Evolutionary conservation across 2,888 invertebrate genomes (phyloP), one percentile per base, ranked within the genome.

Genomic region (Cacoxenus indagator): DNA sequence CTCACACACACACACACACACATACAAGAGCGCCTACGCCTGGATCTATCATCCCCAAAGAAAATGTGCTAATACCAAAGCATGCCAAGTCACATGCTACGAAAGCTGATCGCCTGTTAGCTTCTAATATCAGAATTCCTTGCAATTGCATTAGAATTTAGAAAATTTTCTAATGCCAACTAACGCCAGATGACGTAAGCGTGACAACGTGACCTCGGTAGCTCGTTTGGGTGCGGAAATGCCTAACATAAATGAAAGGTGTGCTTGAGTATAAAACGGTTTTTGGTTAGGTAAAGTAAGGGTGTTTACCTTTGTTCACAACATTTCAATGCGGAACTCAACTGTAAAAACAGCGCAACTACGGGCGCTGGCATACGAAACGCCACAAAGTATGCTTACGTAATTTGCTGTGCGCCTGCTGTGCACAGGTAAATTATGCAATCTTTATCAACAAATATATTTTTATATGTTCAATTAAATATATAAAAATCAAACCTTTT

Each of bases 81-180:
- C 17, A 9, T 29, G 48, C 76, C 72, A 70, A 68, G 68, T 76
- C 69, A 75, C 8, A 73, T 77, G 48, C 61, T 5, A 3, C 2
- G 1, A 6, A 1, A 72, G 55, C 73, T 87, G 77, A 22, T 71
- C 76, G 78, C 86, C 87, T 85, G 83, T 69, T 80, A 67, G 57
- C 80, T 85, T 87, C 87, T 87, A 87, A 87, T 87, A 85, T 83
- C 81, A 76, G 85, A 86, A 87, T 87, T 87, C 87, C 84, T 86
- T 82, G 76, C 77, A 80, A n/a, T 69, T 70, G 78, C 78, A 78
- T 75, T 81, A 75, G 76, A 77, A 76, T 75, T 82, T 84, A 86
- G 86, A 84, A 82, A 78, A 78, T 78, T 81, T 79, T 81, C 84
- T 83, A 85, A 84, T 75, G 73, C 62, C 69, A 79, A 77, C 69